Evolutionary conservation across 2,113 vertebrate species (phyloP).

Genomic region (Notiomystis cincta): DNA sequence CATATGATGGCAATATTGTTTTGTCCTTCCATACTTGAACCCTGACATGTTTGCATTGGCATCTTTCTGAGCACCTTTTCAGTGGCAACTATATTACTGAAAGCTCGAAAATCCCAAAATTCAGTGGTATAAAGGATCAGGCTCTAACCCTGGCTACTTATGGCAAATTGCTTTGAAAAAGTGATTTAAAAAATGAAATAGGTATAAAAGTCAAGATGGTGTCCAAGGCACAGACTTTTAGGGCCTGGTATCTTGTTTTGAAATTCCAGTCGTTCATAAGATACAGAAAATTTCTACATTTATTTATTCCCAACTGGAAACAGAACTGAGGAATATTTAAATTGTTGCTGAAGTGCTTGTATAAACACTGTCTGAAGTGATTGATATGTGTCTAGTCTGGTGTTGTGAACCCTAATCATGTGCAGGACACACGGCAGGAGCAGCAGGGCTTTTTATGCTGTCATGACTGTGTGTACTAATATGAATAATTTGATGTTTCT

Average conservation of each 20-base stretch:
- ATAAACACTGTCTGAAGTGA: neutral
- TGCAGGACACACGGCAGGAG: neutral
- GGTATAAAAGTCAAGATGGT: neutral
- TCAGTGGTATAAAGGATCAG: neutral
- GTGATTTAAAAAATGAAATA: neutral
- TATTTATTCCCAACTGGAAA: neutral
- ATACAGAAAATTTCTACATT: neutral
- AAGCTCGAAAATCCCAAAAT: neutral
- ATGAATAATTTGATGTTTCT: neutral
- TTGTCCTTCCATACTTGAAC: neutral
- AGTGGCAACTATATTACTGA: neutral
- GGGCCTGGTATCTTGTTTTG: neutral
- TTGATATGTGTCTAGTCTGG: neutral
- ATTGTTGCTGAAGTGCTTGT: neutral
- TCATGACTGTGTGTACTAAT: neutral
- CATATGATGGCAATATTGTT: neutral
- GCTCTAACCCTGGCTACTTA: neutral
- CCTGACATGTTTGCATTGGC: neutral
- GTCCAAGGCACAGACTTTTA: neutral
- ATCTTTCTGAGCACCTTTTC: neutral
- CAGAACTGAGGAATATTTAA: neutral
- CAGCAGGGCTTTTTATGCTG: neutral
- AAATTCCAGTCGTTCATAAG: neutral
- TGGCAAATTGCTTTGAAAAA: neutral
- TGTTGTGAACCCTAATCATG: neutral